Base-by-base conservation (phyloP, 2,113 vertebrate species). In the Aleadryas rufinucha region DNA sequence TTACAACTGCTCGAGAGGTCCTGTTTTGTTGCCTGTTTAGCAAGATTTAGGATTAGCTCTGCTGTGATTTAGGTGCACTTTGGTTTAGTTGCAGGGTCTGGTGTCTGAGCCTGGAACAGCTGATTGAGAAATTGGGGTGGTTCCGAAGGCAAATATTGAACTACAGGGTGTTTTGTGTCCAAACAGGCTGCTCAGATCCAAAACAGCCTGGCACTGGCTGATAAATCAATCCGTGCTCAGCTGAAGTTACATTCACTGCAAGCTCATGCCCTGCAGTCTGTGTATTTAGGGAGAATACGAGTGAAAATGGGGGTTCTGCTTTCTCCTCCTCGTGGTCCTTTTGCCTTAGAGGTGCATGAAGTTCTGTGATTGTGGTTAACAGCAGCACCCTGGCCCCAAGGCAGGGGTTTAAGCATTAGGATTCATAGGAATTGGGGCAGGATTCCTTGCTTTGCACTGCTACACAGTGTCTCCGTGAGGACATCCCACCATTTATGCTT, bases 61-160 rank as follows among this genome's bases (percentile, higher is more conserved):
- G 0, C 61, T 30, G 7, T 14, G 15, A 1, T 56, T 75, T 12
- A 41, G 17, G 37, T 44, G 56, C 13, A 11, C 35, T 12, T 57
- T 35, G 44, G 11, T 84, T 71, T 7, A 76, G 42, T 61, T 10
- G 2, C 18, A 33, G 27, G n/a, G 10, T 57, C 39, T 5, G 12
- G 22, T 69, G 49, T 41, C 66, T 70, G 57, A 90, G 59, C 54
- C 59, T 69, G 69, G 47, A 87, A 22, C 3, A 37, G 66, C 31
- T 76, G 80, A 9, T 30, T 27, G n/a, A 65, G 69, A 53, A 87
- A 33, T 4, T 2, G 26, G 64, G 82, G 74, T 84, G 69, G 78
- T 77, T 92, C 69, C 2, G 4, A 81, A 80, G 45, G 45, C 49
- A 96, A 69, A 93, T 92, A 92, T 52, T 93, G 82, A 92, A 44